Percentiles rank a stretch among this genome's conserved stretches.
These are phyloP conservation scores for Cyphomyrus discorhynchus DNA, from an alignment of 2,113 vertebrate genomes.

Conservation along the genomic window DNA sequence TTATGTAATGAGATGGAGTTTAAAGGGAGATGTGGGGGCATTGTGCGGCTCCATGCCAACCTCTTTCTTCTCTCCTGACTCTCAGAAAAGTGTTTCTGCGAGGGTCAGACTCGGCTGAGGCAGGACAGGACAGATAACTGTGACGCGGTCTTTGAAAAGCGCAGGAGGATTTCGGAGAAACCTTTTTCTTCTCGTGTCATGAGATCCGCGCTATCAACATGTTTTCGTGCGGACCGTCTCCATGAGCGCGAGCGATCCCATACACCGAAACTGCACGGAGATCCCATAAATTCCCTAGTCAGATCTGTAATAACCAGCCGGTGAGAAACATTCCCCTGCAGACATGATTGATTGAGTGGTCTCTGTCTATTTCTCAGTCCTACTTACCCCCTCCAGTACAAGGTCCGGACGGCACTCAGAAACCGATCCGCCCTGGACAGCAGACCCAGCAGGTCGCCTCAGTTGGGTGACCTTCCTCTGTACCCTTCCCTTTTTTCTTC, in stretches of 20 bases:
- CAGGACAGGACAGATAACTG: conserved; percentile 11
- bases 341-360: conserved; percentile 2
- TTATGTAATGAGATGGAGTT: conserved; percentile 26
- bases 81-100: conserved; percentile 8
- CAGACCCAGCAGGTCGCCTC: background rate
- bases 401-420: background rate
- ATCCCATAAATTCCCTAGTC: background rate
- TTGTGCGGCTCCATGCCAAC: conserved; percentile 25
- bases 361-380: background rate
- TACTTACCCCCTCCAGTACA: background rate
- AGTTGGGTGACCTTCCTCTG: conserved; percentile 4
- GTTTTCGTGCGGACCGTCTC: background rate
- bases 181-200: background rate
- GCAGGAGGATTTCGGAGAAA: background rate
- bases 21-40: background rate
- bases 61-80: conserved; percentile 15
- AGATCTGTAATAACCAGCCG: background rate
- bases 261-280: background rate
- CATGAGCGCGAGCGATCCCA: background rate
- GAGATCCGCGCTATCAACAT: background rate
- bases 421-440: background rate
- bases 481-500: background rate
- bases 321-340: background rate
- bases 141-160: background rate
- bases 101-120: conserved; percentile 24